Base-by-base conservation (phyloP, 1,140 invertebrate genomes). In the Bombus waltoni region DNA sequence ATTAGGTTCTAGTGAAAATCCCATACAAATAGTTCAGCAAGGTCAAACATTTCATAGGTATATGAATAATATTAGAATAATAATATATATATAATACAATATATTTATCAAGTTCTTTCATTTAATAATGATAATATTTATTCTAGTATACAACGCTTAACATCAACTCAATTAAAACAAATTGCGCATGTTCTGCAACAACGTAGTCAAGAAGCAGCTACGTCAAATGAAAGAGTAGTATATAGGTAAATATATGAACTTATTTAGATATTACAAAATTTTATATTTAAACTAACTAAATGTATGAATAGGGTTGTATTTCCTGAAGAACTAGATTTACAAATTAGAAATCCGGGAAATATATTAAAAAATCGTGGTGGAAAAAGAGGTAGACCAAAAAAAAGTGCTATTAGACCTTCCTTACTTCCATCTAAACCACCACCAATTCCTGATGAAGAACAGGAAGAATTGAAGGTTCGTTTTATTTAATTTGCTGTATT, bases 21-120 rank as follows among this genome's bases (percentile, higher is more conserved):
- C 96, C 9, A 97, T 97, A 86, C 95, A 96, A 91, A 96, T 97
- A 68, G 96, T 97, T 59, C 96, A 97, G 83, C 96, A 97, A 90
- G 96, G 96, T 53, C 92, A 94, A 84, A 94, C 94, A 68, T 95
- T 94, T 90, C 94, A 95, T 53, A 95, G 94, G 94, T 95, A 92
- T 40, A n/a, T 77, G 10, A 83, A 76, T 76, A 77, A 57, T 66
- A 42, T 47, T 11, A 8, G 11, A 18, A 22, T 71, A 9, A 66
- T 18, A 75, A 77, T 83, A 71, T 38, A 83, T 86, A 76, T 62
- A 65, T 11, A 8, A 53, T 53, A 18, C 47, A 53, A 53, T 15
- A 32, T 10, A 59, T 44, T 35, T 35, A 11, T 25, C n/a, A 32
- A 62, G 47, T 53, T 53, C 6, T 53, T 53, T 18, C 11, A 62